A percentile compares a stretch with the other conserved stretches of the same genome.
These are phyloP conservation scores for Choristoneura fumiferana DNA, from an alignment of 1,140 invertebrate genomes.

Conservation along the genomic window DNA sequence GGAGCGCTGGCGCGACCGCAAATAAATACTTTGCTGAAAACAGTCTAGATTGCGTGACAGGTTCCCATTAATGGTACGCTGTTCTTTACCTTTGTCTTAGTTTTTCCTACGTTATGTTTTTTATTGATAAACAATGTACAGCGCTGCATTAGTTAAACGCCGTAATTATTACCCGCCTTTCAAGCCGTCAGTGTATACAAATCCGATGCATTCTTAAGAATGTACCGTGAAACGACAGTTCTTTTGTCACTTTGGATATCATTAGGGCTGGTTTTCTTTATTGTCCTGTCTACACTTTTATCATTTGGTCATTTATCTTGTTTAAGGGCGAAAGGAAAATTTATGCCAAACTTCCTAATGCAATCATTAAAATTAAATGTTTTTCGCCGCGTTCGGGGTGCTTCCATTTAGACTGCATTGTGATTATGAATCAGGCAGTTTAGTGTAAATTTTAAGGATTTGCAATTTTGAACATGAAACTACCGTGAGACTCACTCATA, in stretches of 20 bases:
- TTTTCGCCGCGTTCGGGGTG: not conserved
- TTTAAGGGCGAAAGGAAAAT: constrained; percentile 33
- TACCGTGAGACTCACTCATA: no score
- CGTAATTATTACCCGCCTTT: not conserved
- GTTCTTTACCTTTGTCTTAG: constrained; percentile 48
- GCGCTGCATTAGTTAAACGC: not conserved
- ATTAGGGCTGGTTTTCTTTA: constrained; percentile 38
- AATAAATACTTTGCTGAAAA: not conserved
- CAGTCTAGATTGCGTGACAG: constrained; percentile 2
- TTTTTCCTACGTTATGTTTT: constrained; percentile 36
- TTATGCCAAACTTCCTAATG: constrained; percentile 21
- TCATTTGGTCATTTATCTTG: constrained; percentile 37
- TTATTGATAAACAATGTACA: not conserved
- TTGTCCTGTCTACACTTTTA: constrained; percentile 41
- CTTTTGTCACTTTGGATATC: constrained; percentile 27
- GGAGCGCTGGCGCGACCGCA: no score
- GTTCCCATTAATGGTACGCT: constrained; percentile 20
- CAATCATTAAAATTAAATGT: constrained; percentile 19
- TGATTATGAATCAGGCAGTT: no score
- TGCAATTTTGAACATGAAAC: no score
- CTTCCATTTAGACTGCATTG: no score
- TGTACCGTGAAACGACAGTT: constrained; percentile 23
- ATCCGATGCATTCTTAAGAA: constrained; percentile 25
- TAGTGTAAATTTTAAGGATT: no score
- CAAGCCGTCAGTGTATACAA: constrained; percentile 37